Base-by-base conservation (phyloP, 2,888 invertebrate genomes). In the Monochamus alternatus region DNA sequence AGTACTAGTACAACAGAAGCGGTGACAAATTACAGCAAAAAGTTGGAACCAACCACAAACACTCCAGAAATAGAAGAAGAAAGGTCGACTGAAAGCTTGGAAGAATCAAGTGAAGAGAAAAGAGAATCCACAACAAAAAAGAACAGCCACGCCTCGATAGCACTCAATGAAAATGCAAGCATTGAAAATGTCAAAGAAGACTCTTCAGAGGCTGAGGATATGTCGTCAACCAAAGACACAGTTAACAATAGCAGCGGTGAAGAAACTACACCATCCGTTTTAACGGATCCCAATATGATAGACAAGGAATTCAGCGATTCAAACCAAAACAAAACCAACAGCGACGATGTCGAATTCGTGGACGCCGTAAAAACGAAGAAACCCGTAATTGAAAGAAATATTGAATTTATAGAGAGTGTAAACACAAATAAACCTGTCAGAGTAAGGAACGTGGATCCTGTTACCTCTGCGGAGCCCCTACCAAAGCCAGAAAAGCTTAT, bases 191-290 rank as follows among this genome's bases (percentile, higher is more conserved):
- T 77, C n/a, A 52, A 78, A 30, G 30, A 59, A 5, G 78, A 81
- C 55, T 63, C 73, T 10, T 76, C 82, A 5, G 87, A 87, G 79
- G 81, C 85, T 47, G 81, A 84, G 8, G 88, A 88, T 80, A 87
- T 85, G 81, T 72, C 84, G 62, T 73, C 81, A 75, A 75, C 84
- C 87, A 43, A 83, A 89, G 90, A 22, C 90, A 90, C 1, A 90
- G 89, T 88, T 31, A 66, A 80, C 62, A 74, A 76, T 66, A 68
- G 32, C 31, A 66, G 64, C 12, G 52, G 68, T 9, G 78, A 81
- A 51, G 31, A 67, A n/a, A 75, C 73, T 44, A 76, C 78, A 5
- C 73, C 67, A 10, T 60, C 75, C n/a, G 47, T 78, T 43, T 12
- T 59, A 32, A 52, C 63, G 5, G 80, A 79, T 43, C 73, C 75